Conservation (phyloP, 1,140 invertebrate genomes). For the Lepeophtheirus salmonis region DNA sequence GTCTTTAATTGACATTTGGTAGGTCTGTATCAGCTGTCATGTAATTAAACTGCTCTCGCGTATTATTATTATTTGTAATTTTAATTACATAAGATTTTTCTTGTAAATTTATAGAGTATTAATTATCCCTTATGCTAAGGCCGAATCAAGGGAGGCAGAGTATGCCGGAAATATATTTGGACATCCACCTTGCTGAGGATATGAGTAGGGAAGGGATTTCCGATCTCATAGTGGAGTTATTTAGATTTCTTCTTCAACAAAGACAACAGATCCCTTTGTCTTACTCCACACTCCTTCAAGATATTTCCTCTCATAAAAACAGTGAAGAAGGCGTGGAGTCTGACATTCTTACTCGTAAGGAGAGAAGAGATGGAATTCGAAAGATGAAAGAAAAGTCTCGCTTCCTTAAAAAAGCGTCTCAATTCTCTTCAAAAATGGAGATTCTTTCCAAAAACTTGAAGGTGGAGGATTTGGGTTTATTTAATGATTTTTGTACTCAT, state of each 20-base stretch:
- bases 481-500: not conserved
- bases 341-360: not conserved
- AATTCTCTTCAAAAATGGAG: not conserved
- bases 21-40: no score
- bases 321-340: not conserved
- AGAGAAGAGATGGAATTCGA: not conserved
- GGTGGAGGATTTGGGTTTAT: no score
- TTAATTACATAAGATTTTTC: no score
- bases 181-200: not conserved
- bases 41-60: no score
- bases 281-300: not conserved
- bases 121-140: no score
- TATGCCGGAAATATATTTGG: not conserved
- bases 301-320: not conserved
- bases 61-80: no score
- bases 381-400: not conserved
- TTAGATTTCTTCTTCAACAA: not conserved
- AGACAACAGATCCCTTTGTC: not conserved
- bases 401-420: not conserved
- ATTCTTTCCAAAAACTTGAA: not conserved
- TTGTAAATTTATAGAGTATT: no score
- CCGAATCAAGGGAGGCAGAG: no score
- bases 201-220: not conserved
- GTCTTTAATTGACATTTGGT: no score
- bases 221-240: not conserved